Evolutionary conservation across 2,888 invertebrate genomes (phyloP), one percentile per base, ranked within the genome.

Genomic region (Drosophila cracens): DNA sequence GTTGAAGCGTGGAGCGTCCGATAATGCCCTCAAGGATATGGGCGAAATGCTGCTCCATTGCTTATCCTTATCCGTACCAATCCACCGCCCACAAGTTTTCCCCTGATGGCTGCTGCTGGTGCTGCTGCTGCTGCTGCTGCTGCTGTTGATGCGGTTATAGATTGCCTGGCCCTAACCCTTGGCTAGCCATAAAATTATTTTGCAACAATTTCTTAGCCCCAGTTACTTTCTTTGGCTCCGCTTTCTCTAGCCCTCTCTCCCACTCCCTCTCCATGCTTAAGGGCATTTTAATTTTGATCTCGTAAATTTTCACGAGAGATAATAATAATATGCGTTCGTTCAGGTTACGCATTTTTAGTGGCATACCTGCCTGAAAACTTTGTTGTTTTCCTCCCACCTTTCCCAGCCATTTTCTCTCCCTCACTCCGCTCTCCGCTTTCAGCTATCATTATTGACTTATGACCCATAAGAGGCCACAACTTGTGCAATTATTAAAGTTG

Each of bases 281-380:
- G 89, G 87, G 79, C 81, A 87, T 90, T 87, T 87, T 87, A 90
- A 90, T 87, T 90, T 89, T 90, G 82, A 89, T 90, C 90, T 90
- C 90, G 89, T 90, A 87, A 89, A 87, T 89, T 87, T 87, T 83
- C 81, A 87, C 87, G 87, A 83, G 80, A 89, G 87, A 90, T 90
- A 87, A 90, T 90, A 83, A 87, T 90, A 90, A 81, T 90, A 87
- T 87, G 81, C 90, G 80, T 88, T 83, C 83, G 81, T 90, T 87
- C 86, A 81, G 84, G 82, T 83, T 82, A 81, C 83, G 83, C 83
- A 83, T 83, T 81, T 83, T 79, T 74, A 82, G 81, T 83, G 75
- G 83, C 77, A 74, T 82, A 79, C 81, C 76, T 76, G 72, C 67
- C 58, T 34, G 52, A 51, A 67, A 79, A 81, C 82, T 77, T 81